Evolutionary conservation across 2,113 vertebrate species (phyloP).

Genomic region (Callospermophilus lateralis): DNA sequence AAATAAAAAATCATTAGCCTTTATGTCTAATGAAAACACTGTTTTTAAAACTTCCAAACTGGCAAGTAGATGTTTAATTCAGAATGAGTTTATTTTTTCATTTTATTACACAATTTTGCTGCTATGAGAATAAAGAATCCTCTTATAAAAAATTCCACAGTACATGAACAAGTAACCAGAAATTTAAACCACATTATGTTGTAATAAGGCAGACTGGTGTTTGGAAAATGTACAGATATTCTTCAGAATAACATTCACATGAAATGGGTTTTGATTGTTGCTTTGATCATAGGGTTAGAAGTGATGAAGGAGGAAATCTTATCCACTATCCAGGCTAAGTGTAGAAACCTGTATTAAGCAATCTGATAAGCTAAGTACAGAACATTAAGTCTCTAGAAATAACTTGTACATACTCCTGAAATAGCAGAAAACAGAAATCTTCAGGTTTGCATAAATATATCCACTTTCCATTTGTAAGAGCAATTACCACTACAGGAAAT

Average conservation of each 20-base stretch:
- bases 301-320: conserved; percentile 60
- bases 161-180: not conserved
- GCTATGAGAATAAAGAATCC: not conserved
- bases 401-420: conserved; percentile 38
- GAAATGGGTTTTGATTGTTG: conserved; percentile 61
- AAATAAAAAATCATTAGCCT: not conserved
- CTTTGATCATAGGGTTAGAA: conserved; percentile 51
- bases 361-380: conserved; percentile 26
- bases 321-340: not conserved
- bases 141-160: not conserved
- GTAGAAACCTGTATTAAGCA: conserved; percentile 62
- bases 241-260: conserved; percentile 55
- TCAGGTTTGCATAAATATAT: conserved; percentile 65
- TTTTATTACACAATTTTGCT: not conserved
- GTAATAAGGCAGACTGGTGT: not conserved
- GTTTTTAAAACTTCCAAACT: not conserved
- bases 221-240: conserved; percentile 31
- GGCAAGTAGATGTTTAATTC: not conserved
- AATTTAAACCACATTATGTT: not conserved
- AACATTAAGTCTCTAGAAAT: conserved; percentile 65
- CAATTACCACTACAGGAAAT: conserved; percentile 49
- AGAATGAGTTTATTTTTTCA: not conserved
- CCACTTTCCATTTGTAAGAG: conserved; percentile 72
- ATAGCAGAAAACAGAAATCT: conserved; percentile 71
- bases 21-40: not conserved